Conservation (phyloP, 2,797 vertebrate genomes). For the Menidia menidia region DNA sequence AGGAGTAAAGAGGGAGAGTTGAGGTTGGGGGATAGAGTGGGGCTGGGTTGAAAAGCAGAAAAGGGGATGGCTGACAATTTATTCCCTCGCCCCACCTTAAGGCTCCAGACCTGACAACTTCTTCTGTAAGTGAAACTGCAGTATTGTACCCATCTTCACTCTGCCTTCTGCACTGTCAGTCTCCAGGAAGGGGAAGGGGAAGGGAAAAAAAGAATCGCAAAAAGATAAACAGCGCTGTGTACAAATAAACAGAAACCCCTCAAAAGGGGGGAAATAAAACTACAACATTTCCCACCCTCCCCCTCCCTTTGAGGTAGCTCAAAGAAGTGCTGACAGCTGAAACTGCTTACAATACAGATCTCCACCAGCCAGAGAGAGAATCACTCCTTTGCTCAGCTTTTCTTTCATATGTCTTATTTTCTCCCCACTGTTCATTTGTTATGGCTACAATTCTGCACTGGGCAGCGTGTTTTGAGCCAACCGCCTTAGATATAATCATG, state of each 20-base stretch:
- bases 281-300: slow-evolving; percentile 68
- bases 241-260: slow-evolving; percentile 73
- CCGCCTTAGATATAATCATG: slow-evolving; percentile 66
- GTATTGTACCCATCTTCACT: slow-evolving; percentile 39
- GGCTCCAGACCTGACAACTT: slow-evolving; percentile 68
- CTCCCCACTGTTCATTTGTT: slow-evolving; percentile 81
- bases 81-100: slow-evolving; percentile 68
- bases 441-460: slow-evolving; percentile 84
- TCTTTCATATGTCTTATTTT: slow-evolving; percentile 85
- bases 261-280: slow-evolving; percentile 73
- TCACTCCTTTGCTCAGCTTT: slow-evolving; percentile 85
- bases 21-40: slow-evolving; percentile 14
- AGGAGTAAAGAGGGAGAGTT: slow-evolving; percentile 55
- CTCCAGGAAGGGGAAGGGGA: slow-evolving; percentile 19
- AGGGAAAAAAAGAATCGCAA: slow-evolving; percentile 49
- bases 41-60: slow-evolving; percentile 68
- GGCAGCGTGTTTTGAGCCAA: slow-evolving; percentile 83
- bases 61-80: slow-evolving; percentile 74
- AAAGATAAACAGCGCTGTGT: slow-evolving; percentile 67
- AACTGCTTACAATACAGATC: slow-evolving; percentile 88
- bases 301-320: slow-evolving; percentile 81
- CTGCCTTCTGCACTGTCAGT: slow-evolving; percentile 42
- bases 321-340: slow-evolving; percentile 90
- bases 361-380: slow-evolving; percentile 79
- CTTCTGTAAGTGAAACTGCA: slow-evolving; percentile 62